Percentiles rank a stretch among this genome's conserved stretches.
These are phyloP conservation scores for Parazoanthus darwini DNA, from an alignment of 92 coral and sea anemone species.

Conservation along the genomic window DNA sequence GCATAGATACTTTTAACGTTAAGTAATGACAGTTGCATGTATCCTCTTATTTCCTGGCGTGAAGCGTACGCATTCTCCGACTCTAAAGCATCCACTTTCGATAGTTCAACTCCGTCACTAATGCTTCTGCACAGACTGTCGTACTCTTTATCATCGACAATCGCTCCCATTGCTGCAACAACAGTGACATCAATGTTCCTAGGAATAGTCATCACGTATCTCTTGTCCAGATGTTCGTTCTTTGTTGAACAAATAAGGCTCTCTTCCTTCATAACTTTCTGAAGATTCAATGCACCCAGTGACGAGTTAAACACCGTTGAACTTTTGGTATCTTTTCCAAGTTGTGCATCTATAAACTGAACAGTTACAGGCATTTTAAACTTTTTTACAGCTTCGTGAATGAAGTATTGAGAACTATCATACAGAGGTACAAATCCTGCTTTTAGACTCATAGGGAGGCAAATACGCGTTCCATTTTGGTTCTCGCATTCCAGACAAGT, in stretches of 20 bases:
- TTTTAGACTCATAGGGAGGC: slow-evolving; percentile 8
- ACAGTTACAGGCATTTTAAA: not conserved
- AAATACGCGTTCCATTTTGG: not conserved
- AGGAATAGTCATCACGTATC: not conserved
- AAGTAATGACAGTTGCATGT: slow-evolving; percentile 6
- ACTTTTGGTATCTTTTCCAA: not conserved
- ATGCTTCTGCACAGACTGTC: not conserved
- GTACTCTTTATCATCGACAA: not conserved
- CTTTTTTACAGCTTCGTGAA: not conserved
- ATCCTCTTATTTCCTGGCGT: not conserved
- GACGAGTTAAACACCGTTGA: slow-evolving; percentile 3
- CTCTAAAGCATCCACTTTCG: not conserved
- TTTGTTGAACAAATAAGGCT: slow-evolving; percentile 21
- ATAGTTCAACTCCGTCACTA: not conserved
- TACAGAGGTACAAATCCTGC: not conserved
- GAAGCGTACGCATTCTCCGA: slow-evolving; percentile 23
- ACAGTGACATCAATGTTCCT: not conserved
- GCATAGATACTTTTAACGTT: not conserved
- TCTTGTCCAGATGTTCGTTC: not conserved
- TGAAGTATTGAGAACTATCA: not conserved
- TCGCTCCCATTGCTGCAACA: not conserved
- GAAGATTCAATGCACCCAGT: slow-evolving; percentile 4
- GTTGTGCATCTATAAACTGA: not conserved
- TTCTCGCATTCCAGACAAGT: not conserved
- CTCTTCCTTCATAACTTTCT: slow-evolving; percentile 2